Percentiles rank a stretch among this genome's conserved stretches.
phyloP scores from a whole-genome alignment of 1,140 invertebrate species.

The Drosophila obscura region DNA sequence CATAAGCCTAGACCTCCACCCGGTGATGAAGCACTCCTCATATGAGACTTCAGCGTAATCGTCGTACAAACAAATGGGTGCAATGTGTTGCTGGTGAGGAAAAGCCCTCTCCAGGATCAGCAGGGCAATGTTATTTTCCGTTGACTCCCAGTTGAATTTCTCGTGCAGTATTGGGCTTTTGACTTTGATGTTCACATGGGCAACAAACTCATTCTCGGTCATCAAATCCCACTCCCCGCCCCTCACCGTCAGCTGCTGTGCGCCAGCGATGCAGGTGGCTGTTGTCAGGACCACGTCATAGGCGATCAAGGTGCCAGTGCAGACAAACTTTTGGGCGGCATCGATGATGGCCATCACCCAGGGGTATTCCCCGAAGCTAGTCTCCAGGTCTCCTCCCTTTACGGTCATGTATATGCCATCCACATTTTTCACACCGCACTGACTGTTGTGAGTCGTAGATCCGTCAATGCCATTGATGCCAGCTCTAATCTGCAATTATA shows the following conservation, averaged over 20 bases:
- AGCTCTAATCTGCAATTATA: too few relatives aligned
- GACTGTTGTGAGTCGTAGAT: neutral
- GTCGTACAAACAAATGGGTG: conserved; percentile 1
- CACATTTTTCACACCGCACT: neutral
- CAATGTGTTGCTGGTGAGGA: neutral
- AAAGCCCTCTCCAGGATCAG: conserved; percentile 8
- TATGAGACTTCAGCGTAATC: neutral
- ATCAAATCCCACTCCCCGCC: conserved; percentile 46
- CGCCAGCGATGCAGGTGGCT: neutral
- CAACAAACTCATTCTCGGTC: conserved; percentile 4
- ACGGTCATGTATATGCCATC: conserved; percentile 2
- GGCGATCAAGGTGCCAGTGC: neutral
- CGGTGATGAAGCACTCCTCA: conserved; percentile 8
- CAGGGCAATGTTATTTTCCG: conserved; percentile 15
- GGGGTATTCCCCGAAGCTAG: conserved; percentile 13
- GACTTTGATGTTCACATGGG: conserved; percentile 6
- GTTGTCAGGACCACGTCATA: conserved; percentile 16
- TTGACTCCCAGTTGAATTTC: rapidly evolving
- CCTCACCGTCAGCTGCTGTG: neutral
- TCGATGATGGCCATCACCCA: conserved; percentile 4
- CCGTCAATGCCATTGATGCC: too few relatives aligned
- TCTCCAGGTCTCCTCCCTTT: too few relatives aligned
- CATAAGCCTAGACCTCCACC: conserved; percentile 12
- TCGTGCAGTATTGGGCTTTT: neutral
- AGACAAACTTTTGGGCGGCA: neutral